Evolutionary conservation across 2,888 invertebrate genomes (phyloP).

Genomic region (Diarsia brunnea): DNA sequence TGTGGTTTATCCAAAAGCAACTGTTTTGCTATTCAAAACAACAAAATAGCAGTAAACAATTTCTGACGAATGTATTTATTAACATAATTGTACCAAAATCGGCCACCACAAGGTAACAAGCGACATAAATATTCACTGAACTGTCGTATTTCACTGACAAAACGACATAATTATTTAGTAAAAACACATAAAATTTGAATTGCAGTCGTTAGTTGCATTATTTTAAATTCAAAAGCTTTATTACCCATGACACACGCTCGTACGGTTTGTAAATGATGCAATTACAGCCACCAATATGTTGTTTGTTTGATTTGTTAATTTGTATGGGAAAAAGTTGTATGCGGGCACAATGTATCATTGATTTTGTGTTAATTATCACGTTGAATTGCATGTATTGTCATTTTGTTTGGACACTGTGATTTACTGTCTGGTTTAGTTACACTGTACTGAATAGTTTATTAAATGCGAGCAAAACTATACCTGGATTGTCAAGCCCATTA

Average conservation of each 20-base stretch:
- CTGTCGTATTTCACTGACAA: slow-evolving; percentile 57
- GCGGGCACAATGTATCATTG: slow-evolving; percentile 60
- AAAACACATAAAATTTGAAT: slow-evolving; percentile 62
- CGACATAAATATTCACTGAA: slow-evolving; percentile 60
- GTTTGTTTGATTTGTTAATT: slow-evolving; percentile 67
- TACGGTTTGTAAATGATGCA: slow-evolving; percentile 65
- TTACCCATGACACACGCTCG: slow-evolving; percentile 54
- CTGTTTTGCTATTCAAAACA: background rate
- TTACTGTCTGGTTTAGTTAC: slow-evolving; percentile 42
- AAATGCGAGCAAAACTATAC: background rate
- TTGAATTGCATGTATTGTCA: slow-evolving; percentile 58
- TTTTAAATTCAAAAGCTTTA: slow-evolving; percentile 63
- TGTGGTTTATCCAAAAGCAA: background rate
- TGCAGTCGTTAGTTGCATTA: slow-evolving; percentile 62
- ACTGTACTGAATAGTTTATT: slow-evolving; percentile 15
- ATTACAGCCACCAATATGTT: slow-evolving; percentile 63
- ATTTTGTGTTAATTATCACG: slow-evolving; percentile 59
- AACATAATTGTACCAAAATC: slow-evolving; percentile 30
- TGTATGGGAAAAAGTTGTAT: slow-evolving; percentile 57
- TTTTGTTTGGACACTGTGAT: slow-evolving; percentile 47
- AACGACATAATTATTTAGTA: slow-evolving; percentile 61
- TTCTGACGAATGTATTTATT: slow-evolving; percentile 37
- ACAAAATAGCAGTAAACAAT: slow-evolving; percentile 38
- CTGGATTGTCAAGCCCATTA: slow-evolving; percentile 9
- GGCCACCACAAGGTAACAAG: slow-evolving; percentile 40